Percentiles rank a stretch among this genome's conserved stretches.
phyloP scores from a whole-genome alignment of 2,797 vertebrate species.

The Aviceda cuculoides region DNA sequence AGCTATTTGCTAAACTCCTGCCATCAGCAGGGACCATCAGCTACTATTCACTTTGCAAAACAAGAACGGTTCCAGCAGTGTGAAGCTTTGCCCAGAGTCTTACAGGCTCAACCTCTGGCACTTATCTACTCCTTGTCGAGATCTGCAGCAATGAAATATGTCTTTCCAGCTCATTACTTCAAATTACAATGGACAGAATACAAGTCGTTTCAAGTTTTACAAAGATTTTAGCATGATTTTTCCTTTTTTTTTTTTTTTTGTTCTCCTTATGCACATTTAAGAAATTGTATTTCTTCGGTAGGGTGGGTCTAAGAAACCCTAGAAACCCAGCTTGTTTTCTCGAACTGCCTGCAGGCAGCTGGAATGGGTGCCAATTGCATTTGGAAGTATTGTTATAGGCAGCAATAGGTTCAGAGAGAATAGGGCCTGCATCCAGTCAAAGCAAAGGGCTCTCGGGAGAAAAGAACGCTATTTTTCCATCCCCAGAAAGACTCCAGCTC shows the following conservation, averaged over 20 bases:
- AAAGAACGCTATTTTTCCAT: background rate
- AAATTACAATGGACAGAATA: background rate
- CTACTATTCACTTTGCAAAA: conserved; percentile 34
- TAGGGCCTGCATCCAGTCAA: background rate
- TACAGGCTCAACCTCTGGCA: background rate
- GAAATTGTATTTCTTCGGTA: background rate
- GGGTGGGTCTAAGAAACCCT: background rate
- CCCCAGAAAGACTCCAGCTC: background rate
- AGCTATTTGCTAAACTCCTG: background rate
- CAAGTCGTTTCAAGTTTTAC: background rate
- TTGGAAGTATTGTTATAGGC: conserved; percentile 21
- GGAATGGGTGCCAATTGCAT: background rate
- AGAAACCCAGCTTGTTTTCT: background rate
- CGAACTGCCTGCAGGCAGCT: background rate
- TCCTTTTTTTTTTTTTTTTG: background rate
- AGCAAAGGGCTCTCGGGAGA: background rate
- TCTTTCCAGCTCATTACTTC: background rate
- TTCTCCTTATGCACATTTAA: background rate
- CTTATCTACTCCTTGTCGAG: background rate
- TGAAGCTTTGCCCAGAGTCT: background rate
- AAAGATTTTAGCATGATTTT: background rate
- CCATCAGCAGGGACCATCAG: background rate
- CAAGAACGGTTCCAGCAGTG: background rate
- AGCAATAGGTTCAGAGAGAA: conserved; percentile 1
- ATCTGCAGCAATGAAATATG: background rate